These are phyloP conservation scores for Periophthalmus magnuspinnatus DNA, from an alignment of 2,797 vertebrate species.

Conservation along the genomic window DNA sequence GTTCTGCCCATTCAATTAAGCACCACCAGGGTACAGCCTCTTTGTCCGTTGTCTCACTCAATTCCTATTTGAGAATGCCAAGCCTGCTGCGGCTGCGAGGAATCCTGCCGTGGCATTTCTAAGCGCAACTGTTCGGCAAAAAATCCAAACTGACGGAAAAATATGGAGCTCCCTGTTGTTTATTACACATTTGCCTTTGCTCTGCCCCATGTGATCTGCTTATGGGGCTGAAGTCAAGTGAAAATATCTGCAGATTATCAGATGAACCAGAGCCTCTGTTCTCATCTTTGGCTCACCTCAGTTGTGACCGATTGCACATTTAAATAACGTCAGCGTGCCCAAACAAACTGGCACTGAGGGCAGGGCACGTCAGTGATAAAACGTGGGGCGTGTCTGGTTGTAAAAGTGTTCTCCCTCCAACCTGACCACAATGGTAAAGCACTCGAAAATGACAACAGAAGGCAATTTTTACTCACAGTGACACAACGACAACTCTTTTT, in stretches of 20 bases:
- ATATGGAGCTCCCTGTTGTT: slow-evolving; percentile 9
- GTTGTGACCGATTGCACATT: slow-evolving; percentile 55
- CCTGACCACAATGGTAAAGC: slow-evolving; percentile 50
- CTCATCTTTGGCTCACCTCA: slow-evolving; percentile 56
- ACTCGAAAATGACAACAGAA: slow-evolving; percentile 44
- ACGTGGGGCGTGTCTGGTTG: slow-evolving; percentile 50
- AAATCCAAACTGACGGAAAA: slow-evolving; percentile 57
- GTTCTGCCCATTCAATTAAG: slow-evolving; percentile 57
- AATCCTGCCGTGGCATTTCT: slow-evolving; percentile 71
- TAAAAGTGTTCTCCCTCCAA: slow-evolving; percentile 33
- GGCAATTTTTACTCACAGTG: slow-evolving; percentile 22
- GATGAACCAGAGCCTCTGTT: slow-evolving; percentile 54
- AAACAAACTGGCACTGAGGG: slow-evolving; percentile 43
- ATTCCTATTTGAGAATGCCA: slow-evolving; percentile 70
- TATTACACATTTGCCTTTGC: not conserved
- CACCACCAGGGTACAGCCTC: slow-evolving; percentile 57
- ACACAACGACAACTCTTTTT: slow-evolving; percentile 19
- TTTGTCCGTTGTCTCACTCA: slow-evolving; percentile 62
- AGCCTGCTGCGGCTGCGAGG: slow-evolving; percentile 54
- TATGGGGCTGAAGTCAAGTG: not conserved
- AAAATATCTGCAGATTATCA: slow-evolving; percentile 47
- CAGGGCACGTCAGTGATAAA: slow-evolving; percentile 46
- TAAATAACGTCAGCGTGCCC: slow-evolving; percentile 49
- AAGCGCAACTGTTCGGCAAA: slow-evolving; percentile 32
- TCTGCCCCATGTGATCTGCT: not conserved